Evolutionary conservation across 2,797 vertebrate genomes (phyloP), one percentile per base, ranked within the genome.

Genomic region (Megaceryle alcyon): DNA sequence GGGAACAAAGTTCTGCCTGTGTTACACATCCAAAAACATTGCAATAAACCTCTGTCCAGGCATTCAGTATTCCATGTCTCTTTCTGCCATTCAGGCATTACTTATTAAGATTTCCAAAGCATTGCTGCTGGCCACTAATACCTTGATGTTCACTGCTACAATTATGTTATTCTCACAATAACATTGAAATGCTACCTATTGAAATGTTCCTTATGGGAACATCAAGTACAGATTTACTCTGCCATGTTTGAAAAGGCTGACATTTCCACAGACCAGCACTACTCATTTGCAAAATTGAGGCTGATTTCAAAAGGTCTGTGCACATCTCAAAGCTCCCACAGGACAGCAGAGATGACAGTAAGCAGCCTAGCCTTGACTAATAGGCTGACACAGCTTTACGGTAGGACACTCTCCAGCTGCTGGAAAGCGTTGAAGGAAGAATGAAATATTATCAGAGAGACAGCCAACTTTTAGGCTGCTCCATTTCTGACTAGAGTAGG

Each of bases 191-290:
- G 63, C 14, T n/a, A 25, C 15, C 22, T 21, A 44, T 31, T 16
- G n/a, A 88, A 84, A 49, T 3, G 0, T 15, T 72, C 57, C 37
- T 79, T 77, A 35, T 7, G 60, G 70, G 46, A 86, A 44, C 31
- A 77, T 44, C 43, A 88, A 51, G 43, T 73, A 65, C 15, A 54
- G 28, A 70, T 91, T 89, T 82, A 59, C 48, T 82, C 85, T 73
- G 35, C 82, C 28, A 3, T 56, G 43, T 92, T 93, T 91, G 89
- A 77, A 85, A 92, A 89, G 43, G 49, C 59, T 96, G 92, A 94
- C 89, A 86, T 91, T 95, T 91, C 63, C 85, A 90, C 57, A 88
- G 63, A 81, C 46, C 66, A 82, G 73, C 31, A 37, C 12, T 69
- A 79, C 48, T 84, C 79, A 79, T 82, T 72, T 96, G 46, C 51